Base-by-base conservation (phyloP, 2,888 invertebrate genomes). In the Taphrorychus bicolor region DNA sequence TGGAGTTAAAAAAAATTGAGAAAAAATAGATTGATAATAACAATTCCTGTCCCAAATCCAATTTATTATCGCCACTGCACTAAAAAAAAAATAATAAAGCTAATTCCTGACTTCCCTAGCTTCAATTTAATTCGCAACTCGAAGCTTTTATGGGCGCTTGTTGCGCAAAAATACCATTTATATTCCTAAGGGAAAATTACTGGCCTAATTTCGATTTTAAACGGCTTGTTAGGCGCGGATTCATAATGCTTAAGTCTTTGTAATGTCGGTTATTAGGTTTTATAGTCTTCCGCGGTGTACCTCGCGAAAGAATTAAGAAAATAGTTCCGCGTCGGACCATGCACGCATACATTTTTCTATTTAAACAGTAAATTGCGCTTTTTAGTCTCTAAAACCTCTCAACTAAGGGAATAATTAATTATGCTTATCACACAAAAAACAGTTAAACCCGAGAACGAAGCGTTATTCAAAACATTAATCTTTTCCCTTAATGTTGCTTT, bases 141-240 rank as follows among this genome's bases (percentile, higher is more conserved):
- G 32, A 32, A 17, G 24, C 54, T 54, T 32, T 54, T 24, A 54
- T 54, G 32, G 54, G 4, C 16, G 24, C 11, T 54, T 24, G 32
- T 54, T 24, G 32, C 54, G 54, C 24, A 54, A 54, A 54, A 32
- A 23, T 14, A 32, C 54, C 62, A 23, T 45, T 62, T 56, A 56
- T 62, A 48, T 48, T 45, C 19, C 32, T 54, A 60, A 60, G 23
- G 22, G 42, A 11, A 60, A 60, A 52, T 60, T 60, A 60, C 40
- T 53, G 60, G 3, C 53, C 53, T 53, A 60, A 53, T 60, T 60
- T 60, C 45, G 14, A 24, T 62, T 45, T 24, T 45, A 62, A 56
- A 62, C 32, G 48, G 49, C 49, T 59, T 51, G 51, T 56, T 62
- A 62, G 54, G 24, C 54, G 14, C 32, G 32, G 32, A 54, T 54